phyloP scores from a whole-genome alignment of 2,888 invertebrate genomes.

The Labia minor region DNA sequence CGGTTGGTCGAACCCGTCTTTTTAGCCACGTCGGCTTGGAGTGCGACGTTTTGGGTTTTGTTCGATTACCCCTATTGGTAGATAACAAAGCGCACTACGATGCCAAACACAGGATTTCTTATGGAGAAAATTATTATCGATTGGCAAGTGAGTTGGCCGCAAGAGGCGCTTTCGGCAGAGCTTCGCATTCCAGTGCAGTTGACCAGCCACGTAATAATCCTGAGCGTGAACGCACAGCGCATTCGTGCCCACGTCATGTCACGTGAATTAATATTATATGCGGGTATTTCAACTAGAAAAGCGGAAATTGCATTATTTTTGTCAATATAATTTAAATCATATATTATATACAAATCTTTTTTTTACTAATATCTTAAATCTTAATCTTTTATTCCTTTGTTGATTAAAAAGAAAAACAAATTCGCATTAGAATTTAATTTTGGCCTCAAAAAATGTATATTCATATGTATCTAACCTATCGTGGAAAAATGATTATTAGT shows the following conservation, averaged over 20 bases:
- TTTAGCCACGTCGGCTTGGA: background rate
- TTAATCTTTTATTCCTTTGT: too few species aligned
- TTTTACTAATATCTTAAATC: too few species aligned
- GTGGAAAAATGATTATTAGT: too few species aligned
- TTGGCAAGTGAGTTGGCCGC: background rate
- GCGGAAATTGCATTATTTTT: too few species aligned
- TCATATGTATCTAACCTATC: too few species aligned
- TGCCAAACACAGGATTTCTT: background rate
- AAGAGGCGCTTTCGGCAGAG: background rate
- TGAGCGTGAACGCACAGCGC: background rate
- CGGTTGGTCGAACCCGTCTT: conserved; percentile 13
- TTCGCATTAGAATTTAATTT: too few species aligned
- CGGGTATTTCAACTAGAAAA: background rate
- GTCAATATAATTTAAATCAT: too few species aligned
- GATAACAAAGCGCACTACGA: background rate
- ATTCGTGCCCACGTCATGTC: conserved; percentile 13
- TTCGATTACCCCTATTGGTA: background rate
- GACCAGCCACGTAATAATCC: background rate
- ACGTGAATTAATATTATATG: background rate
- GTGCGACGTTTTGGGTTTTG: background rate
- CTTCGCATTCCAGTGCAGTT: background rate
- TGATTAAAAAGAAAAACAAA: too few species aligned
- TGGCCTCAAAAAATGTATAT: too few species aligned
- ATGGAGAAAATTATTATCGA: background rate
- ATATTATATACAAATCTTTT: too few species aligned